Evolutionary conservation across 2,113 vertebrate genomes (phyloP).

Genomic region (Xiphophorus couchianus): DNA sequence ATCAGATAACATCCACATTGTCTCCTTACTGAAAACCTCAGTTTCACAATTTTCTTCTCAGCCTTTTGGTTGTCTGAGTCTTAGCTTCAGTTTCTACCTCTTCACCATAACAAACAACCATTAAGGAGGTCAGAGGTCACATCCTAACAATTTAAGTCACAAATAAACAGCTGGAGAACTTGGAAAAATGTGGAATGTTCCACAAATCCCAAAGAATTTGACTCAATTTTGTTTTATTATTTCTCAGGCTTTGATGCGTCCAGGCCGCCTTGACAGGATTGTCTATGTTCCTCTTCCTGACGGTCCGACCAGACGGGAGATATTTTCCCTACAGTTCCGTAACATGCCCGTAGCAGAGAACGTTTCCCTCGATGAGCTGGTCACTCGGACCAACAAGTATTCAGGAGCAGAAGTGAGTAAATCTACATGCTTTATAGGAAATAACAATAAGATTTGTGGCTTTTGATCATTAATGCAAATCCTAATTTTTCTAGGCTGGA

Average conservation of each 20-base stretch:
- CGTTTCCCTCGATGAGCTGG: slow-evolving; percentile 83
- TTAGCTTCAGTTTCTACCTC: not conserved
- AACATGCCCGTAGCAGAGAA: slow-evolving; percentile 85
- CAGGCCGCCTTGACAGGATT: slow-evolving; percentile 93
- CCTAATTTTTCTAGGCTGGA: not conserved
- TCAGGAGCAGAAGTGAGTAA: slow-evolving; percentile 95
- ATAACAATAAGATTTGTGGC: too few relatives aligned
- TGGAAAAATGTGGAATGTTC: not conserved
- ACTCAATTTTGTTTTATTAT: slow-evolving; percentile 15
- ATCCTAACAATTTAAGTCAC: not conserved
- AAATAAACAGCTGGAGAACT: not conserved
- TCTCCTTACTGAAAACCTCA: slow-evolving; percentile 48
- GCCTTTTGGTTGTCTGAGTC: slow-evolving; percentile 13
- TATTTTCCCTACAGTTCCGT: slow-evolving; percentile 88
- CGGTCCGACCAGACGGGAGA: slow-evolving; percentile 84
- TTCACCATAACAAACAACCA: not conserved
- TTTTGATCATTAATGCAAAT: not conserved
- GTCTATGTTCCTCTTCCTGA: slow-evolving; percentile 94
- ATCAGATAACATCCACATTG: slow-evolving; percentile 58
- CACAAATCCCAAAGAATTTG: slow-evolving; percentile 1
- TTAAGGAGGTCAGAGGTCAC: slow-evolving; percentile 32
- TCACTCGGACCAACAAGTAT: slow-evolving; percentile 85
- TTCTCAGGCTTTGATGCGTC: slow-evolving; percentile 92
- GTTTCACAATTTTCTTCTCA: slow-evolving; percentile 41
- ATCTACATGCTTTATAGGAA: not conserved